Base-by-base conservation (phyloP, 2,888 invertebrate species). In the Zaprionus lineosus region DNA sequence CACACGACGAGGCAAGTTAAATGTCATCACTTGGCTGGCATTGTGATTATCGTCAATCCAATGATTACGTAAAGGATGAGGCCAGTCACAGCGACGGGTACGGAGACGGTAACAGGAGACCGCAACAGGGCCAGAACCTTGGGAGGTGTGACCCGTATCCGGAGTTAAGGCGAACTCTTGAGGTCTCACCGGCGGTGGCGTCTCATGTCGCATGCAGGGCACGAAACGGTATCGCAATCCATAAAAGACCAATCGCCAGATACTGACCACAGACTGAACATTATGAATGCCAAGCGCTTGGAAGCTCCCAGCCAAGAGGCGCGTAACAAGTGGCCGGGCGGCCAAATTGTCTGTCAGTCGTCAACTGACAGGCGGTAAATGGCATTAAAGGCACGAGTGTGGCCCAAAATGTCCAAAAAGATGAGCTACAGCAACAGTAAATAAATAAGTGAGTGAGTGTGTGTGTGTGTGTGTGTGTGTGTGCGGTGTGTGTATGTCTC, bases 201-300 rank as follows among this genome's bases (percentile, higher is more conserved):
- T 28, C 62, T 50, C 57, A 68, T 68, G 46, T 53, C 5, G 8
- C 18, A 68, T 67, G 53, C 68, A 39, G 67, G 37, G 68, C 67
- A 68, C 68, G 67, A 48, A 62, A 15, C 46, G 46, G 18, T 55
- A 29, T 12, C 47, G 29, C 43, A 60, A 40, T 36, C 36, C 44
- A 63, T 40, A 52, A 53, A 64, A 64, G 51, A 47, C 18, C 63
- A 63, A 64, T 57, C 26, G 47, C n/a, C 40, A 36, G 39, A 46
- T 41, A 3, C 19, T 52, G 52, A 37, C 41, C 65, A 55, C 11
- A 34, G 57, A 56, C 41, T 59, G 55, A 40, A 39, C 78, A 75
- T 66, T 72, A 66, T 75, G 79, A 76, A 78, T 76, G 69, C 64
- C 79, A 76, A 76, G 78, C 75, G 69, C 78, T 76, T 72, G 69